phyloP scores from a whole-genome alignment of 2,113 vertebrate species.

The Spea bombifrons region DNA sequence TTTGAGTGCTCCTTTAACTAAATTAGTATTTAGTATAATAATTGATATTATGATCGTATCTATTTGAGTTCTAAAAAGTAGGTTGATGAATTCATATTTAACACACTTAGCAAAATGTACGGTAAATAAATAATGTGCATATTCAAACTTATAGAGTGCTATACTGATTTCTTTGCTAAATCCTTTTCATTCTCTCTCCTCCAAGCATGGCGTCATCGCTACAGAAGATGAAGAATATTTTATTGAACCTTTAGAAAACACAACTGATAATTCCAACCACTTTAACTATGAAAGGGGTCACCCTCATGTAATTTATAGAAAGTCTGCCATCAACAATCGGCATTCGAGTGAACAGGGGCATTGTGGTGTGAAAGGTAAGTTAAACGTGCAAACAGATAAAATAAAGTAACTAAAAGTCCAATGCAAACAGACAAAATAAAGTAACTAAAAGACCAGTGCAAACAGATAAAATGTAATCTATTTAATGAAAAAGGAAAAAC shows the following conservation, averaged over 20 bases:
- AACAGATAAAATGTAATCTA: too few species aligned
- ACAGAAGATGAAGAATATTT: slow-evolving; percentile 98
- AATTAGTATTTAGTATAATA: too few species aligned
- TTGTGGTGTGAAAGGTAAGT: slow-evolving; percentile 93
- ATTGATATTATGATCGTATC: too few species aligned
- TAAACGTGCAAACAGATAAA: background rate
- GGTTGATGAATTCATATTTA: too few species aligned
- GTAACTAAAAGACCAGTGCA: too few species aligned
- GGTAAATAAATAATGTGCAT: too few species aligned
- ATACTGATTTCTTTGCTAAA: slow-evolving; percentile 42
- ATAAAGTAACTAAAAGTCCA: background rate
- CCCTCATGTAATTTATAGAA: slow-evolving; percentile 98
- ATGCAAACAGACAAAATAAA: background rate
- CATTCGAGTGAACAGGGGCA: slow-evolving; percentile 80
- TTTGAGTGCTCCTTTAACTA: too few species aligned
- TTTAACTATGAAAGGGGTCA: slow-evolving; percentile 85
- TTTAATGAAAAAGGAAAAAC: too few species aligned
- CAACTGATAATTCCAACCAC: slow-evolving; percentile 79
- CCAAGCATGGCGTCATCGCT: slow-evolving; percentile 95
- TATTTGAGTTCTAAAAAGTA: too few species aligned
- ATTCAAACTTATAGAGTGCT: too few species aligned
- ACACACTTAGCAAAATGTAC: too few species aligned
- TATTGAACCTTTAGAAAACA: slow-evolving; percentile 95
- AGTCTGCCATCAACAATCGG: slow-evolving; percentile 81
- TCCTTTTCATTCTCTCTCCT: slow-evolving; percentile 52